A percentile compares a stretch with the other conserved stretches of the same genome.
Evolutionary conservation across 2,888 invertebrate genomes (phyloP).

Genomic region (Galeopsomyia nigrocyanea): DNA sequence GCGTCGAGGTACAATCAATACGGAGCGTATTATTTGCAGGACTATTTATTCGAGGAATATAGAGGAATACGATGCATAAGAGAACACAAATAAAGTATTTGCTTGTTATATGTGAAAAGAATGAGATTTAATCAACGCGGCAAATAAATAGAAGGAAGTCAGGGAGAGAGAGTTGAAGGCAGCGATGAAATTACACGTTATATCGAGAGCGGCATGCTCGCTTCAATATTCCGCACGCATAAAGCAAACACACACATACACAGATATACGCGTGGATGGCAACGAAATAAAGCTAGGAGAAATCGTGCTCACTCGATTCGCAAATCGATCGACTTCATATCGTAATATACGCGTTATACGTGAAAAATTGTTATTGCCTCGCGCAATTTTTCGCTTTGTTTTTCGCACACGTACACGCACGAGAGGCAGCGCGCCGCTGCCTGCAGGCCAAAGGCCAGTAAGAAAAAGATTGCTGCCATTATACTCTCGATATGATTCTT

Average conservation of each 20-base stretch:
- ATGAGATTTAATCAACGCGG: not conserved
- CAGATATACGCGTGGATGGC: conserved; percentile 12
- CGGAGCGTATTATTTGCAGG: no score
- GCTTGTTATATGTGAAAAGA: no score
- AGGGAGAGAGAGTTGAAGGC: no score
- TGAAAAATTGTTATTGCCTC: conserved; percentile 35
- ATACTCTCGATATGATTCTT: conserved; percentile 17
- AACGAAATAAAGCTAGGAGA: conserved; percentile 13
- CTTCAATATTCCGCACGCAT: conserved; percentile 23
- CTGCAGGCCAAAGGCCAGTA: conserved; percentile 2
- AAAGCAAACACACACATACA: conserved; percentile 5
- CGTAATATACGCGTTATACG: conserved; percentile 8
- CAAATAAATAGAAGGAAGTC: conserved; percentile 24
- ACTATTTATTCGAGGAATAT: no score
- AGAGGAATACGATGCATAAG: no score
- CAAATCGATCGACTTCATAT: conserved; percentile 38
- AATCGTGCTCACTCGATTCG: not conserved
- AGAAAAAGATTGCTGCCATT: conserved; percentile 22
- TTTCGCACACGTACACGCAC: no score
- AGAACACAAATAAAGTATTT: no score
- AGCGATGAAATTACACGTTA: conserved; percentile 21
- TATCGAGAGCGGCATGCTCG: not conserved
- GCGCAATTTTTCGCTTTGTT: not conserved
- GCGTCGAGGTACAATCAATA: no score
- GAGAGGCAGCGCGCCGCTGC: no score